Evolutionary conservation across 2,797 vertebrate species (phyloP).

Genomic region (Enteromius viviparus): DNA sequence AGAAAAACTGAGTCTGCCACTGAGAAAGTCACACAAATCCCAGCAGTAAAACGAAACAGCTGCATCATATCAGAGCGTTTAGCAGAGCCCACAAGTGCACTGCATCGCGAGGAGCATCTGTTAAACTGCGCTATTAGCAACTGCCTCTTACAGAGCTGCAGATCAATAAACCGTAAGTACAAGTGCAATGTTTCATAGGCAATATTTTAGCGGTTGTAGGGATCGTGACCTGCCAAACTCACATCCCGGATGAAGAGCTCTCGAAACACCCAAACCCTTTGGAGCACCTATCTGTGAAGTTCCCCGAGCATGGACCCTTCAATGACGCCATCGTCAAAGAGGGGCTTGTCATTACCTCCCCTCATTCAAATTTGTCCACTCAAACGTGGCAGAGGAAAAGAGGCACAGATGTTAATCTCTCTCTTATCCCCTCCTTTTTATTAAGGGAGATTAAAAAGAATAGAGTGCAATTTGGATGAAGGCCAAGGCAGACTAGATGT

Average conservation of each 20-base stretch:
- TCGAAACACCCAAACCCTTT: slow-evolving; percentile 52
- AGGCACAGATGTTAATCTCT: slow-evolving; percentile 79
- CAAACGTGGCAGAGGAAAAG: slow-evolving; percentile 77
- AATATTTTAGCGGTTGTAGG: background rate
- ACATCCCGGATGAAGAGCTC: slow-evolving; percentile 53
- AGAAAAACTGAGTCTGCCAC: slow-evolving; percentile 42
- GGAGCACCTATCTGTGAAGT: slow-evolving; percentile 60
- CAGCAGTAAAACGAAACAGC: slow-evolving; percentile 56
- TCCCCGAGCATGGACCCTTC: slow-evolving; percentile 64
- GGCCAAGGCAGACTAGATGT: slow-evolving; percentile 75
- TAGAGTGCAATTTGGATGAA: slow-evolving; percentile 74
- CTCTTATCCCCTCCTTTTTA: slow-evolving; percentile 73
- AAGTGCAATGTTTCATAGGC: background rate
- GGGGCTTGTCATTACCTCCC: slow-evolving; percentile 72
- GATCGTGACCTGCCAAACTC: background rate
- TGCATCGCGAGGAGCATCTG: slow-evolving; percentile 62
- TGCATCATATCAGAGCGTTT: slow-evolving; percentile 53
- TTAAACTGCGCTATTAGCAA: slow-evolving; percentile 32
- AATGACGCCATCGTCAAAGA: slow-evolving; percentile 56
- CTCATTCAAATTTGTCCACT: slow-evolving; percentile 76
- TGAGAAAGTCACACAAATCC: slow-evolving; percentile 48
- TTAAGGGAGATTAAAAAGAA: slow-evolving; percentile 69
- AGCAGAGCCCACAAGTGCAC: slow-evolving; percentile 47
- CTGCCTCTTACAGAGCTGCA: slow-evolving; percentile 7
- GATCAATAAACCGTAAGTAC: slow-evolving; percentile 16